Conservation (phyloP, 2,113 vertebrate species). For the Ophthalmolycus amberensis region DNA sequence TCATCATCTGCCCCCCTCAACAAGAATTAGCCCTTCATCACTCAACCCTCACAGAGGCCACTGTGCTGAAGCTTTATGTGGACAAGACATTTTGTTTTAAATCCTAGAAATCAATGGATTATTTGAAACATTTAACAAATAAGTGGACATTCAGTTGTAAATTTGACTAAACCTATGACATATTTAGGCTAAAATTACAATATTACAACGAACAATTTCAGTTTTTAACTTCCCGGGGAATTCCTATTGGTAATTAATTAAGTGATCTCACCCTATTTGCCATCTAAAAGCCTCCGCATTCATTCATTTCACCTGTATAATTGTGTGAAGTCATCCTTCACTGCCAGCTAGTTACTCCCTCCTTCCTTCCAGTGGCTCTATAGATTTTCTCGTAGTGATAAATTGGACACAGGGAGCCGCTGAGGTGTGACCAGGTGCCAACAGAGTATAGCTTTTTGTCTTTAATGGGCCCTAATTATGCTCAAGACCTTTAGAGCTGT, state of each 20-base stretch:
- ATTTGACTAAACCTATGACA: not conserved
- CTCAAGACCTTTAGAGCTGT: constrained; percentile 61
- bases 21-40: constrained; percentile 68
- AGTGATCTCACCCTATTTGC: constrained; percentile 40
- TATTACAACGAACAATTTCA: not conserved
- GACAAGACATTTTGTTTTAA: constrained; percentile 21
- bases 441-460: constrained; percentile 60
- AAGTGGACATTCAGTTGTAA: not conserved
- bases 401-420: constrained; percentile 72
- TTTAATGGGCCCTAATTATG: constrained; percentile 74
- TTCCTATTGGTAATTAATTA: constrained; percentile 45
- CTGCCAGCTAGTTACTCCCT: constrained; percentile 65
- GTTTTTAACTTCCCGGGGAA: not conserved
- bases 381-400: constrained; percentile 80
- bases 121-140: not conserved
- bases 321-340: constrained; percentile 66
- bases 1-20: constrained; percentile 66
- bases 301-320: constrained; percentile 63
- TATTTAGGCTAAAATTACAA: not conserved
- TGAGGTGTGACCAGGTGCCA: constrained; percentile 76
- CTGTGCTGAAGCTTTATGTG: constrained; percentile 5
- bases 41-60: constrained; percentile 50
- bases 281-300: constrained; percentile 32
- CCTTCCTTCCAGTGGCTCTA: constrained; percentile 69
- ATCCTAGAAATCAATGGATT: not conserved